These are phyloP conservation scores for Poecilia gillii DNA, from an alignment of 2,797 vertebrate species.

Conservation along the genomic window DNA sequence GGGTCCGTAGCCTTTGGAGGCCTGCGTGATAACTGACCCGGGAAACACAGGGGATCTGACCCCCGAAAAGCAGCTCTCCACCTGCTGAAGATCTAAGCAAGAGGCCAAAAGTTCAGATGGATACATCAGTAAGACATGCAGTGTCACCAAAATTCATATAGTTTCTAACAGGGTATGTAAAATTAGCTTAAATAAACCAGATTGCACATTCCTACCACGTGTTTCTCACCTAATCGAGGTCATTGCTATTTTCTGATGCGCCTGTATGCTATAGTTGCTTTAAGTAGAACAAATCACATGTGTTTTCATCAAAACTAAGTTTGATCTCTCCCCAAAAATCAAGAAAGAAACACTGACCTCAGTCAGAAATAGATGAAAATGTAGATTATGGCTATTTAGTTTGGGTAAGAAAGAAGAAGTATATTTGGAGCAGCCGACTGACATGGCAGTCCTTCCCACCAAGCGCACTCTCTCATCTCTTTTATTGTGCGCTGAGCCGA, in stretches of 20 bases:
- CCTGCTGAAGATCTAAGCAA: slow-evolving; percentile 63
- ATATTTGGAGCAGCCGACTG: slow-evolving; percentile 79
- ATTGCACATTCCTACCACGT: background rate
- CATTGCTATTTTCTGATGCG: background rate
- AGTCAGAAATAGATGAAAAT: slow-evolving; percentile 89
- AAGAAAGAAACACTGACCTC: slow-evolving; percentile 81
- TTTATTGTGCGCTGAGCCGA: slow-evolving; percentile 72
- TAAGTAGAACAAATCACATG: background rate
- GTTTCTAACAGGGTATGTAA: slow-evolving; percentile 16
- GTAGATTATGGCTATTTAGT: slow-evolving; percentile 87
- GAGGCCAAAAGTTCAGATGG: slow-evolving; percentile 38
- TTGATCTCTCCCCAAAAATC: background rate
- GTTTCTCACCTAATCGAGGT: background rate
- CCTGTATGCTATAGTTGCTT: background rate
- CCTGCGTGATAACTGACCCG: slow-evolving; percentile 63
- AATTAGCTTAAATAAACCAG: background rate
- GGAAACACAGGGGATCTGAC: slow-evolving; percentile 74
- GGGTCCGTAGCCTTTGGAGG: slow-evolving; percentile 74
- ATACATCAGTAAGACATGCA: slow-evolving; percentile 30
- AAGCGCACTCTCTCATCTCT: slow-evolving; percentile 32
- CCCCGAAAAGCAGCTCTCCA: slow-evolving; percentile 76
- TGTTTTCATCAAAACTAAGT: background rate
- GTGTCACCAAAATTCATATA: slow-evolving; percentile 18
- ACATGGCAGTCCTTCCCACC: slow-evolving; percentile 58
- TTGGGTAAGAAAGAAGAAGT: slow-evolving; percentile 87